phyloP scores from a whole-genome alignment of 1,140 invertebrate genomes.

The Colletes latitarsis region DNA sequence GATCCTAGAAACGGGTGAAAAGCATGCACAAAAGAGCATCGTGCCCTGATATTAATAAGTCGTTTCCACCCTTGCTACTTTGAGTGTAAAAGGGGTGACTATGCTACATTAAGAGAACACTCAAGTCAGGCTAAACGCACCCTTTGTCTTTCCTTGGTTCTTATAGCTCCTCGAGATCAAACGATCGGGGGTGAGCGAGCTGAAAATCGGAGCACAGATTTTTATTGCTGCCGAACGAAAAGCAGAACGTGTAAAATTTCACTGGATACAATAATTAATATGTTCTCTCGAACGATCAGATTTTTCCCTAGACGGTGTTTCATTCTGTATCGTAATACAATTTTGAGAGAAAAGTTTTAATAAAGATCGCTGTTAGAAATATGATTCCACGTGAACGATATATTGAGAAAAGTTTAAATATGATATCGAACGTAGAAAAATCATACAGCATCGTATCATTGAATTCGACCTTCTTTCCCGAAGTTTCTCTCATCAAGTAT shows the following conservation, averaged over 20 bases:
- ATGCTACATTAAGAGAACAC: slow-evolving; percentile 59
- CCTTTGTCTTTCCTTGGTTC: slow-evolving; percentile 58
- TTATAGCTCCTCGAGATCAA: slow-evolving; percentile 55
- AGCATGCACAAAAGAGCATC: slow-evolving; percentile 58
- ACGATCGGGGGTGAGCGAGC: slow-evolving; percentile 47
- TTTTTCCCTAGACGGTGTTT: no score
- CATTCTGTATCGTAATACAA: no score
- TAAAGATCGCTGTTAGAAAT: no score
- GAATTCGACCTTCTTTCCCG: neutral
- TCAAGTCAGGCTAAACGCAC: slow-evolving; percentile 54
- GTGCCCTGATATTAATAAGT: slow-evolving; percentile 60
- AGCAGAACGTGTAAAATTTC: neutral
- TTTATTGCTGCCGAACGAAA: slow-evolving; percentile 13
- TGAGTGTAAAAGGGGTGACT: slow-evolving; percentile 48
- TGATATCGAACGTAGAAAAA: no score
- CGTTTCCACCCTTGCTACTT: slow-evolving; percentile 49
- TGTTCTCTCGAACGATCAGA: neutral
- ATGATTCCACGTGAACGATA: no score
- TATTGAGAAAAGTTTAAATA: no score
- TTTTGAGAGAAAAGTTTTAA: no score
- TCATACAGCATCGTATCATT: no score
- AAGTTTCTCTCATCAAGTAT: slow-evolving; percentile 16
- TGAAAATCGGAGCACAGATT: slow-evolving; percentile 33
- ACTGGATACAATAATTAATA: neutral
- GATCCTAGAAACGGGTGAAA: slow-evolving; percentile 34